A percentile compares a stretch with the other conserved stretches of the same genome.
Conservation (phyloP, 2,113 vertebrate species). For the Thalassoma bifasciatum region DNA sequence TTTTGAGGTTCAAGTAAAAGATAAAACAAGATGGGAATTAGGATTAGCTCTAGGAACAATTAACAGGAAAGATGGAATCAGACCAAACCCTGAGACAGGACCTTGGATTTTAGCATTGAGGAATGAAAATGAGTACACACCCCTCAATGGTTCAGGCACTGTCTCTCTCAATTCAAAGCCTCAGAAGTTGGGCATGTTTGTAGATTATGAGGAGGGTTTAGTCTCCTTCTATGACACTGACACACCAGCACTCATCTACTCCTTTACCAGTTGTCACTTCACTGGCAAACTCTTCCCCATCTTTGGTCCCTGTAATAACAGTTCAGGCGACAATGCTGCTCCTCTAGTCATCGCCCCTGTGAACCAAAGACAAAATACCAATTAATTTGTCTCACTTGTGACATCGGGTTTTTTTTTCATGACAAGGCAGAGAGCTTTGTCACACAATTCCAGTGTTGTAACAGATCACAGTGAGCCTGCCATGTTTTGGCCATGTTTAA, state of each 20-base stretch:
- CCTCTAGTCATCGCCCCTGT: background rate
- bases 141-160: background rate
- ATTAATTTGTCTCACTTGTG: background rate
- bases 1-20: conserved; percentile 22
- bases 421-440: too few relatives aligned
- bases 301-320: background rate
- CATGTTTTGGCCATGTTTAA: too few relatives aligned
- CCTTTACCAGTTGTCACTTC: conserved; percentile 18
- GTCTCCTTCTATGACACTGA: conserved; percentile 23
- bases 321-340: background rate
- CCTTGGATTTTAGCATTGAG: background rate
- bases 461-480: too few relatives aligned
- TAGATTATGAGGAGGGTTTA: conserved; percentile 22
- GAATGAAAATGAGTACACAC: conserved; percentile 1
- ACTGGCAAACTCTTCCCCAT: conserved; percentile 12
- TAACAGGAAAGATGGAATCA: background rate
- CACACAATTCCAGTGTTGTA: too few relatives aligned
- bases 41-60: background rate
- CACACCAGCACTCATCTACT: conserved; percentile 8
- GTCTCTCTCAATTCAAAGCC: conserved; percentile 4
- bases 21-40: conserved; percentile 1
- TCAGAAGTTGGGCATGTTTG: conserved; percentile 24
- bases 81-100: background rate
- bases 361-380: too few relatives aligned
- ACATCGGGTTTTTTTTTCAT: too few relatives aligned